Evolutionary conservation across 2,888 invertebrate species (phyloP), one percentile per base, ranked within the genome.

Genomic region (Argynnis bischoffii): DNA sequence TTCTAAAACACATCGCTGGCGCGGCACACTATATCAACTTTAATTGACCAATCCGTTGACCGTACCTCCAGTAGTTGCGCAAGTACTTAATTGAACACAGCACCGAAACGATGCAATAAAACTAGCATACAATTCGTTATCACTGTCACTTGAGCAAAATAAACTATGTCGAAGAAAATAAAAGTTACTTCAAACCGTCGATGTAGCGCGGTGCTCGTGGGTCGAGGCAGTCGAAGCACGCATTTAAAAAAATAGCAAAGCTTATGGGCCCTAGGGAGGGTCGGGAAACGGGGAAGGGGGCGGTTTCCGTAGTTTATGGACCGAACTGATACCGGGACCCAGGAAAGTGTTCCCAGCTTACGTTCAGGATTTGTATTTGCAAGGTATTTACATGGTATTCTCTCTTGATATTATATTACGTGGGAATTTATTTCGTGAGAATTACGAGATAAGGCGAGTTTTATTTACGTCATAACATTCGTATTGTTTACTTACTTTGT

Each of bases 171-270:
- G 75, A 79, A 84, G 81, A 85, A 84, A 85, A 87, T 85, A 88
- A 85, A 86, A 86, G 79, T 85, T 81, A 81, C 81, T 84, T 81
- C 73, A 76, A 80, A 88, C 80, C 80, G 79, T 84, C 86, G 85
- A 87, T 89, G 82, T 85, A 84, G 82, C 84, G 83, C 60, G 63
- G 60, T 79, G 77, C 81, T 80, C 79, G 80, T 76, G 80, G 81
- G 87, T 87, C 86, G 82, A 83, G 77, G 81, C 80, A 90, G 87
- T 85, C 86, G 81, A 83, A 76, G 81, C 81, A 90, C 89, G 89
- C 89, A 89, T 90, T 91, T 87, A 81, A 89, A 90, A 89, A 90
- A 89, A 90, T 89, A 81, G 85, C 85, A 79, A 83, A 85, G 89
- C 87, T 90, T 89, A 89, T 82, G 83, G 85, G 84, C 81, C 80